Evolutionary conservation across 2,797 vertebrate species (phyloP), one percentile per base, ranked within the genome.

Genomic region (Microtus obscurus): DNA sequence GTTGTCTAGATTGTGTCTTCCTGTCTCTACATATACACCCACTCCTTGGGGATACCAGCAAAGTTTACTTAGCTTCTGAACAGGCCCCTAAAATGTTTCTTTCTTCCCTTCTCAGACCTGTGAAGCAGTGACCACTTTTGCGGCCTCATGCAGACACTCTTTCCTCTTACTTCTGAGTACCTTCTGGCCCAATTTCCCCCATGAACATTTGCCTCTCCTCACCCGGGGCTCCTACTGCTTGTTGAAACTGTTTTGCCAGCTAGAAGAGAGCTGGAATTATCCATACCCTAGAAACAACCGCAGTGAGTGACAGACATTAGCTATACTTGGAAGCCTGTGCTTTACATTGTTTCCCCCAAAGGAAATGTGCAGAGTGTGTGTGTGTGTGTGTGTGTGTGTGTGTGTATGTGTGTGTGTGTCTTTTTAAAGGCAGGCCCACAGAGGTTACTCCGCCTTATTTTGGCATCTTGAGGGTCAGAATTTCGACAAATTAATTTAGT

Each of bases 1-100:
- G 88, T 85, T 88, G 56, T 71, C 83, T 81, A 89, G 83, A 88
- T 45, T 31, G 81, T 56, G 59, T 43, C 80, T 85, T 93, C 71
- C 43, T 63, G 40, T 27, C 51, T 56, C 71, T 71, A 74, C 7
- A 77, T 25, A 61, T 7, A 63, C 40, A 43, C 34, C 79, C 34
- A 74, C 87, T 82, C 69, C 74, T 86, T 73, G 37, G 67, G 45
- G 40, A 34, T 37, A 87, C 10, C 94, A 74, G 48, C 43, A 37
- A 92, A 90, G 43, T 51, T 71, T 77, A 80, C 56, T 86, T 86
- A 51, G 80, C 59, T 53, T 83, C 93, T 51, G 51, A 34, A 51
- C 10, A 37, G 48, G 40, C 63, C 51, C 8, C 29, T 74, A 81
- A 93, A 19, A 81, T 14, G 67, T 48, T 37, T 4, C 31, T 8